Conservation (phyloP, 2,113 vertebrate genomes). For the Emydocephalus ijimae region DNA sequence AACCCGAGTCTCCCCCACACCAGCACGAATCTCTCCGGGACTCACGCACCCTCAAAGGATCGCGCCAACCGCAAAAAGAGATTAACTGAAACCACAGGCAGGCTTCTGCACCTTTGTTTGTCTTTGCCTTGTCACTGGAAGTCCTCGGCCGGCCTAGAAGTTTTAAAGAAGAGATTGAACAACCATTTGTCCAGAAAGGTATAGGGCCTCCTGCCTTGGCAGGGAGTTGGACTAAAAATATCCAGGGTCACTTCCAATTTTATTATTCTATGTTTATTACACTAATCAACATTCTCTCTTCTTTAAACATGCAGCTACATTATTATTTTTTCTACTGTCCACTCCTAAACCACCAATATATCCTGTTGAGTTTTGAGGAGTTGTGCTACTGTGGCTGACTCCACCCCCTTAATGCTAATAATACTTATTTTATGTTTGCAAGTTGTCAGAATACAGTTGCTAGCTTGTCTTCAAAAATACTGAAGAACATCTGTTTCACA, state of each 20-base stretch:
- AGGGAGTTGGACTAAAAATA: not conserved
- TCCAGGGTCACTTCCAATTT: not conserved
- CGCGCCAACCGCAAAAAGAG: too few relatives aligned
- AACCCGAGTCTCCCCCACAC: too few relatives aligned
- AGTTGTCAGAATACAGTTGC: not conserved
- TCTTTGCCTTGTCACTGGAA: too few relatives aligned
- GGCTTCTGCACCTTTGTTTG: too few relatives aligned
- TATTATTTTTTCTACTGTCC: not conserved
- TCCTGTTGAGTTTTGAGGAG: not conserved
- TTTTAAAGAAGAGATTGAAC: not conserved
- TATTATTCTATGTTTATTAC: not conserved
- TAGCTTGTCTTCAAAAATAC: not conserved
- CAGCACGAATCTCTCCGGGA: too few relatives aligned
- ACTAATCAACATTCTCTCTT: not conserved
- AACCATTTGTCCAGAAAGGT: not conserved
- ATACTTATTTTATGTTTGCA: conserved; percentile 1
- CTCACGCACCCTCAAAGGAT: too few relatives aligned
- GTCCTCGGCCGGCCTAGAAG: not conserved
- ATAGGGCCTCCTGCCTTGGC: not conserved
- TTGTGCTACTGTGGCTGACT: not conserved
- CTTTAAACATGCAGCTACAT: not conserved
- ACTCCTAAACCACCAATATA: not conserved
- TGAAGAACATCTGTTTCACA: not conserved
- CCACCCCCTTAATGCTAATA: not conserved
- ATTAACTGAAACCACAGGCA: too few relatives aligned